Evolutionary conservation across 2,888 invertebrate species (phyloP).

Genomic region (Lasiommata megera): DNA sequence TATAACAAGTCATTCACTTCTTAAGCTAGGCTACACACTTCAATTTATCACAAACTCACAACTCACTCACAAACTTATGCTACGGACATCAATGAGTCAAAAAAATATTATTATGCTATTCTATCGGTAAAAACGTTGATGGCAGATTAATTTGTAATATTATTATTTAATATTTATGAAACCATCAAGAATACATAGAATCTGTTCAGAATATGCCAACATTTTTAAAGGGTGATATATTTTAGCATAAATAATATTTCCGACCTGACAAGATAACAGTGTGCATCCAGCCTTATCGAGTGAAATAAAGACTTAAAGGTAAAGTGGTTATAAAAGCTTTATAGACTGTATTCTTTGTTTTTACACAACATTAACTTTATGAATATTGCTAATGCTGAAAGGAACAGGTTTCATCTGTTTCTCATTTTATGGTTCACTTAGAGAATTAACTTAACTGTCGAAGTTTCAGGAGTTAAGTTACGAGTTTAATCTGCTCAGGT

Average conservation of each 20-base stretch:
- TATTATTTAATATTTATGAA: too few species aligned
- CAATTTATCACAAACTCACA: too few species aligned
- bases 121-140: too few species aligned
- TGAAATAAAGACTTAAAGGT: conserved; percentile 18
- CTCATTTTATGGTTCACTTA: conserved; percentile 13
- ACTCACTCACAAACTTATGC: not conserved
- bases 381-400: conserved; percentile 18
- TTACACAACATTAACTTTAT: conserved; percentile 20
- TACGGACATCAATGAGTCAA: not conserved
- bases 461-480: not conserved
- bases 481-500: not conserved
- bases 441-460: not conserved
- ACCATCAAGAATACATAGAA: too few species aligned
- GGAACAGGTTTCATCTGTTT: conserved; percentile 8
- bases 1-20: not conserved
- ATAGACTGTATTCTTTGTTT: conserved; percentile 17
- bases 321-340: conserved; percentile 22
- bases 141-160: too few species aligned
- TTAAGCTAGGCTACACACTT: not conserved
- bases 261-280: too few species aligned
- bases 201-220: too few species aligned
- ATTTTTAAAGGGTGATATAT: too few species aligned
- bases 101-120: too few species aligned
- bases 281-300: not conserved
- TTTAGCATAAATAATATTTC: too few species aligned